phyloP scores from a whole-genome alignment of 2,113 vertebrate genomes.

The Chinchilla lanigera region DNA sequence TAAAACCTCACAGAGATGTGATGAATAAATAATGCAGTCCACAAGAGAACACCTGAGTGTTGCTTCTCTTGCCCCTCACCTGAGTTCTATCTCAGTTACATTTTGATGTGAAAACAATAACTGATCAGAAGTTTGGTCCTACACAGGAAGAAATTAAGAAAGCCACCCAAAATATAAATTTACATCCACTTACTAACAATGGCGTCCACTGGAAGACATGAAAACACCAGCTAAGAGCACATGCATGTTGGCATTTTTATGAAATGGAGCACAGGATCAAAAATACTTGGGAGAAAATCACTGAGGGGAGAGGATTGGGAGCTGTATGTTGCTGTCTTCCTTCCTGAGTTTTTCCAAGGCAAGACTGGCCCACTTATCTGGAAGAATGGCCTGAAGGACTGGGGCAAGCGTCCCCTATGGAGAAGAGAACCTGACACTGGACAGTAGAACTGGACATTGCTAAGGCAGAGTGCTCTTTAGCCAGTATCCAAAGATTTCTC shows the following conservation, averaged over 20 bases:
- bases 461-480: background rate
- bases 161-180: background rate
- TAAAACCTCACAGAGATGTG: background rate
- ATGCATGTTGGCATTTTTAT: background rate
- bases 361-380: background rate
- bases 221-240: background rate
- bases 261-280: background rate
- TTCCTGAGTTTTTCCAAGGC: background rate
- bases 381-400: background rate
- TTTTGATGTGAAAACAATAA: background rate
- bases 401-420: rapidly evolving
- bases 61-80: background rate
- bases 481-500: background rate
- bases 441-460: background rate
- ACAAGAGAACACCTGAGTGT: background rate
- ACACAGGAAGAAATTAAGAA: background rate
- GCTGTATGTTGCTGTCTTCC: background rate
- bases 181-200: background rate
- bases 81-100: background rate
- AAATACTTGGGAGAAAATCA: background rate
- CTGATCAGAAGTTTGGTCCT: background rate
- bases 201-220: background rate
- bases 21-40: background rate
- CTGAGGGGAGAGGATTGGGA: background rate
- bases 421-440: background rate